Conservation (phyloP, 2,888 invertebrate genomes). For the Harmothoe impar region DNA sequence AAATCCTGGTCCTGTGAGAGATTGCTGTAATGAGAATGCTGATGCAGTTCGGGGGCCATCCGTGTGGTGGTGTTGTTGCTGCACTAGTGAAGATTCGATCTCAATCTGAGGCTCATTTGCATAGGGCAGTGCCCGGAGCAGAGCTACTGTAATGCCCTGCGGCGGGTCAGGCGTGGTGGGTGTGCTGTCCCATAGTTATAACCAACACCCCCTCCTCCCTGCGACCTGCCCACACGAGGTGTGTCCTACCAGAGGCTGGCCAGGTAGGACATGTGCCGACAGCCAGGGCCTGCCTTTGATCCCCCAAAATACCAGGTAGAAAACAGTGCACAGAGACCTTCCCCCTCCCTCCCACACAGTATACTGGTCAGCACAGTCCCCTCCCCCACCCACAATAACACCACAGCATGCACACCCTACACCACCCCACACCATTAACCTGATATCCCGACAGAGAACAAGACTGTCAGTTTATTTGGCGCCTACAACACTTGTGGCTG, state of each 20-base stretch:
- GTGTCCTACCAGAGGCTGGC: background rate
- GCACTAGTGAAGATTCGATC: slow-evolving; percentile 1
- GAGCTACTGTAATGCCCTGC: background rate
- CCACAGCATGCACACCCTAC: background rate
- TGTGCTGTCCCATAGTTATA: background rate
- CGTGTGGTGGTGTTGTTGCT: background rate
- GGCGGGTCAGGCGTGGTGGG: background rate
- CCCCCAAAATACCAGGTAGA: background rate
- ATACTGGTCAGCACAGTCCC: background rate
- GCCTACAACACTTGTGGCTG: background rate
- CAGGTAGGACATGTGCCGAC: background rate
- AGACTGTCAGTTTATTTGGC: too few species aligned
- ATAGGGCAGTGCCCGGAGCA: slow-evolving; percentile 32
- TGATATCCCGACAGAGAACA: too few species aligned
- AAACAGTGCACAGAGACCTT: background rate
- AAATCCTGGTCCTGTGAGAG: background rate
- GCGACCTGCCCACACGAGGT: background rate
- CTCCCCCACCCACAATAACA: background rate
- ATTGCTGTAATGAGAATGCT: background rate
- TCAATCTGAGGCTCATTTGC: background rate
- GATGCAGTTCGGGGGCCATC: background rate
- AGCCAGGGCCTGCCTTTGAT: background rate
- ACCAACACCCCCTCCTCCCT: background rate
- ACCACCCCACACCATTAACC: too few species aligned
- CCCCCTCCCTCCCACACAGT: background rate